Evolutionary conservation across 1,140 invertebrate species (phyloP), one percentile per base, ranked within the genome.

Genomic region (Magallana ariakensis): DNA sequence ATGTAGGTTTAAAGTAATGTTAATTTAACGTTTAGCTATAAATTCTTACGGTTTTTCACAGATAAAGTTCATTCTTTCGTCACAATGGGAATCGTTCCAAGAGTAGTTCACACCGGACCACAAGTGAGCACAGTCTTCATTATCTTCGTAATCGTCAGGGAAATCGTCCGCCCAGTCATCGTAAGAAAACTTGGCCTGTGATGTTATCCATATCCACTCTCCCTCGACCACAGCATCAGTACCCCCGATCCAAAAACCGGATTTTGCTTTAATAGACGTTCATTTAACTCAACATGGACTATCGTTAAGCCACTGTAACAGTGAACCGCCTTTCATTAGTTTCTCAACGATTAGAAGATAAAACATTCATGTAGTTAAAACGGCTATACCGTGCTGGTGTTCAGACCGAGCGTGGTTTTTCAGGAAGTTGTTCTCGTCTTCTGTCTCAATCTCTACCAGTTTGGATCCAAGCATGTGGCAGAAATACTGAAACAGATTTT

Each of bases 191-290:
- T 54, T 56, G 13, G 53, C 15, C 15, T 53, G 33, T 1, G 80
- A 19, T 53, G 53, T 19, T 11, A 55, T 16, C 80, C 80, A 82
- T 1, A n/a, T 54, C 80, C 80, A 82, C 19, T 54, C 55, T 8
- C 80, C 80, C 19, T 82, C 80, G 9, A 55, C 46, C 15, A 56
- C 8, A 10, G 80, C 80, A 55, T 82, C 80, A 4, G 80, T 82
- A 0, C 80, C 80, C 16, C 80, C 80, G 54, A 55, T 82, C 80
- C 80, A 82, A 82, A 82, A 82, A 10, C 80, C 80, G 19, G 15
- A 82, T 3, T 19, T 26, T 13, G 9, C 66, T 75, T 19, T 4
- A 75, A 75, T 22, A 22, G 6, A 10, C 22, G 19, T 66, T n/a
- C 22, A 75, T 13, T 26, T 26, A 33, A 9, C 13, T 62, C 16